Percentiles rank a stretch among this genome's conserved stretches.
phyloP scores from a whole-genome alignment of 2,797 vertebrate species.

The Coranthus polyacanthus region DNA sequence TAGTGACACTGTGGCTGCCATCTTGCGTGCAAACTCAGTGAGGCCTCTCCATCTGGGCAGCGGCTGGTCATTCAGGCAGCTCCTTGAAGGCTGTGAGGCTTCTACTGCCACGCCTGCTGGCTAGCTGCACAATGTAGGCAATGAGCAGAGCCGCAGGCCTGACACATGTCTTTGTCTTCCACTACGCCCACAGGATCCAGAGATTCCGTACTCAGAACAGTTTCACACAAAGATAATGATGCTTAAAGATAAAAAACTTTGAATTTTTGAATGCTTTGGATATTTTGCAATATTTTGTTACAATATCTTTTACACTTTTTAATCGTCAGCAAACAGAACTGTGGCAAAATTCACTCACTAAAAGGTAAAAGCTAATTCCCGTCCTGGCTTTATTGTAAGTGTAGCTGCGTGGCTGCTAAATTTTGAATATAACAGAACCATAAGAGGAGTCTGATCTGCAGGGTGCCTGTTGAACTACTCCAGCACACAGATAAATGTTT shows the following conservation, averaged over 20 bases:
- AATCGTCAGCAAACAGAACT: neutral
- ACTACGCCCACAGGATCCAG: slow-evolving; percentile 26
- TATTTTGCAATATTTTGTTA: neutral
- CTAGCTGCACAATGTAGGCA: slow-evolving; percentile 54
- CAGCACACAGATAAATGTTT: slow-evolving; percentile 6
- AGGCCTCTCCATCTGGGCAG: slow-evolving; percentile 72
- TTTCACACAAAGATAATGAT: slow-evolving; percentile 29
- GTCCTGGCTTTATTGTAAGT: neutral
- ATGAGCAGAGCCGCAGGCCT: slow-evolving; percentile 45
- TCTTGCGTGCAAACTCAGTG: slow-evolving; percentile 55
- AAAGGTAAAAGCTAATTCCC: neutral
- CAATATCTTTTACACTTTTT: neutral
- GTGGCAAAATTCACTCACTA: neutral
- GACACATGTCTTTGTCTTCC: slow-evolving; percentile 54
- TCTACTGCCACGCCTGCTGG: slow-evolving; percentile 52
- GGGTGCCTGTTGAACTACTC: neutral
- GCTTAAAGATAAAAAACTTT: slow-evolving; percentile 15
- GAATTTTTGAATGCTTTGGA: neutral
- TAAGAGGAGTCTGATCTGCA: neutral
- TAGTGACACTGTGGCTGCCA: slow-evolving; percentile 68
- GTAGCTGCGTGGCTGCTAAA: neutral
- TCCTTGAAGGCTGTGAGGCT: slow-evolving; percentile 56
- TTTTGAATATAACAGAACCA: neutral
- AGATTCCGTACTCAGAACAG: slow-evolving; percentile 34
- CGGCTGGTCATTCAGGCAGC: slow-evolving; percentile 64